These are phyloP conservation scores for Hipparchia sbordonii DNA, from an alignment of 2,888 invertebrate genomes.

Conservation along the genomic window DNA sequence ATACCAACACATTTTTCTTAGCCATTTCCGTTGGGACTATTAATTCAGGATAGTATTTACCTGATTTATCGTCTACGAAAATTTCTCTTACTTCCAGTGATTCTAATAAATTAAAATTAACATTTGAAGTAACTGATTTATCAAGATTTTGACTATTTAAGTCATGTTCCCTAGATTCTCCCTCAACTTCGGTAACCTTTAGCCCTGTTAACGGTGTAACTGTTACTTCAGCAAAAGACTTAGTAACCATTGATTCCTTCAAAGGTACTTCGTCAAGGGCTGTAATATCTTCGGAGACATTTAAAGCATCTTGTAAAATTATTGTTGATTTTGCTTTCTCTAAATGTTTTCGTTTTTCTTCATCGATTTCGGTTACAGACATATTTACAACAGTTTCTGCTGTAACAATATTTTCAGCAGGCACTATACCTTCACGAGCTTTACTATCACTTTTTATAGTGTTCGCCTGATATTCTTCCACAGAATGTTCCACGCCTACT, in stretches of 20 bases:
- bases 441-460: slow-evolving; percentile 47
- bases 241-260: slow-evolving; percentile 70
- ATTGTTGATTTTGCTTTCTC: slow-evolving; percentile 83
- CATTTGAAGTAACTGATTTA: slow-evolving; percentile 80
- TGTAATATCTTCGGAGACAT: slow-evolving; percentile 84
- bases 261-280: slow-evolving; percentile 85
- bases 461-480: slow-evolving; percentile 53
- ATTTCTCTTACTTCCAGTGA: slow-evolving; percentile 86
- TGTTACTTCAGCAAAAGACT: slow-evolving; percentile 80
- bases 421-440: slow-evolving; percentile 57
- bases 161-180: slow-evolving; percentile 83
- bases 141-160: slow-evolving; percentile 74
- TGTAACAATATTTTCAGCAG: slow-evolving; percentile 73
- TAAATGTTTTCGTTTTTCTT: slow-evolving; percentile 57
- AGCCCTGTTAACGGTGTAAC: slow-evolving; percentile 85
- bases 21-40: slow-evolving; percentile 91
- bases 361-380: slow-evolving; percentile 70
- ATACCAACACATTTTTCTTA: slow-evolving; percentile 84
- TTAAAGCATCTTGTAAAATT: slow-evolving; percentile 85
- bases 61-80: slow-evolving; percentile 87
- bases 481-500: slow-evolving; percentile 56
- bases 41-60: slow-evolving; percentile 90
- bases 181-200: slow-evolving; percentile 85
- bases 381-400: slow-evolving; percentile 81
- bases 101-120: slow-evolving; percentile 85